These are phyloP conservation scores for Cheilosia vulpina DNA, from an alignment of 2,888 invertebrate species.

Conservation along the genomic window DNA sequence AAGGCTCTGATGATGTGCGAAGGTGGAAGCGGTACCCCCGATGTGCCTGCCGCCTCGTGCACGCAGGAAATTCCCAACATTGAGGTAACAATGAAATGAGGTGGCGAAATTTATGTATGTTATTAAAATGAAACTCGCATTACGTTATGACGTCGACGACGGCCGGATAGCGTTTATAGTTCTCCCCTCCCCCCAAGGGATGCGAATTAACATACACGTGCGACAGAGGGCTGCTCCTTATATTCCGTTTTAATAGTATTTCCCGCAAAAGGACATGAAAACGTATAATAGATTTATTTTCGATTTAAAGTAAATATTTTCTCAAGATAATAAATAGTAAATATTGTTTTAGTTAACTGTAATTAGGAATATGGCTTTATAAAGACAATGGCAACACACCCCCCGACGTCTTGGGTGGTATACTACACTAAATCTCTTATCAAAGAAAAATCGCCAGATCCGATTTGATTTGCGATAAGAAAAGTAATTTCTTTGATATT, in stretches of 20 bases:
- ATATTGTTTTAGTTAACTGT: background rate
- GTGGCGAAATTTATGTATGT: slow-evolving; percentile 73
- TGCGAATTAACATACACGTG: slow-evolving; percentile 71
- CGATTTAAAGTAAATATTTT: background rate
- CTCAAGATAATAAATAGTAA: background rate
- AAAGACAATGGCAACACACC: too few relatives aligned
- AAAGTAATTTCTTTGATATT: too few relatives aligned
- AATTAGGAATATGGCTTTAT: too few relatives aligned
- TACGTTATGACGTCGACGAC: slow-evolving; percentile 21
- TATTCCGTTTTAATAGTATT: background rate
- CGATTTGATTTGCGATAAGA: too few relatives aligned
- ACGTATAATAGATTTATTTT: background rate
- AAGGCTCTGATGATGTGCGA: slow-evolving; percentile 64
- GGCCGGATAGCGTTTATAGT: slow-evolving; percentile 46
- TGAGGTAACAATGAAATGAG: slow-evolving; percentile 66
- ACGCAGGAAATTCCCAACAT: slow-evolving; percentile 28
- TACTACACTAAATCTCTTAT: too few relatives aligned
- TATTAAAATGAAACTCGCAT: slow-evolving; percentile 72
- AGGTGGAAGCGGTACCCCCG: slow-evolving; percentile 29
- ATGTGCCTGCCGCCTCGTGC: slow-evolving; percentile 16
- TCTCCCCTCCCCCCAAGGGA: slow-evolving; percentile 30
- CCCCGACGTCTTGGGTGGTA: too few relatives aligned
- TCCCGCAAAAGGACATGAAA: background rate
- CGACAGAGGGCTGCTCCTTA: background rate
- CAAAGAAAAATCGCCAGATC: too few relatives aligned